Conservation (phyloP, 1,140 invertebrate genomes). For the Bombus huntii region DNA sequence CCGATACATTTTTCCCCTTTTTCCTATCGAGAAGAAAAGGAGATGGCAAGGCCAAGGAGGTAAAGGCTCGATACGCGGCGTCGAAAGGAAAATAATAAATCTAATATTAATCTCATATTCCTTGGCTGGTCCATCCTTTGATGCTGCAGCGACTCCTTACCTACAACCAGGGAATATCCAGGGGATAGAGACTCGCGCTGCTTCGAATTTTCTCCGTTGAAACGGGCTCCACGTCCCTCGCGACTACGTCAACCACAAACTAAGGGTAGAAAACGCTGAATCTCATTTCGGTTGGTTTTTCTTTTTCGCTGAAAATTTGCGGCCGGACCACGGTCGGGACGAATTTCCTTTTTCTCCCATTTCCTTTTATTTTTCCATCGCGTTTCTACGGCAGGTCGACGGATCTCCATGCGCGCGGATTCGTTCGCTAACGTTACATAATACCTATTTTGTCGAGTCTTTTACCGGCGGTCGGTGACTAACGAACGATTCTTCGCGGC, state of each 20-base stretch:
- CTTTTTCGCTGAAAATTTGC: slow-evolving; percentile 37
- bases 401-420: slow-evolving; percentile 2
- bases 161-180: neutral
- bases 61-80: neutral
- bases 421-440: slow-evolving; percentile 44
- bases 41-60: neutral
- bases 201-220: slow-evolving; percentile 23
- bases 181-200: neutral
- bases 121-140: slow-evolving; percentile 14
- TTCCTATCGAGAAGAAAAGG: neutral
- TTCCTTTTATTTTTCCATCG: neutral
- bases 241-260: neutral
- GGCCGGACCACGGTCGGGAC: slow-evolving; percentile 25
- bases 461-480: slow-evolving; percentile 60
- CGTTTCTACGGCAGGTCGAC: neutral
- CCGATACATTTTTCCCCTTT: slow-evolving; percentile 16
- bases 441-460: slow-evolving; percentile 62
- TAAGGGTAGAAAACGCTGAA: slow-evolving; percentile 45
- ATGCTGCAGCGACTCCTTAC: slow-evolving; percentile 10
- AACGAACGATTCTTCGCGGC: slow-evolving; percentile 75
- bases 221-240: neutral
- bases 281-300: slow-evolving; percentile 33
- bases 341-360: neutral
- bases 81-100: slow-evolving; percentile 61
- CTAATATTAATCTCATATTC: slow-evolving; percentile 56